phyloP scores from a whole-genome alignment of 2,113 vertebrate species.

The Eptesicus fuscus region DNA sequence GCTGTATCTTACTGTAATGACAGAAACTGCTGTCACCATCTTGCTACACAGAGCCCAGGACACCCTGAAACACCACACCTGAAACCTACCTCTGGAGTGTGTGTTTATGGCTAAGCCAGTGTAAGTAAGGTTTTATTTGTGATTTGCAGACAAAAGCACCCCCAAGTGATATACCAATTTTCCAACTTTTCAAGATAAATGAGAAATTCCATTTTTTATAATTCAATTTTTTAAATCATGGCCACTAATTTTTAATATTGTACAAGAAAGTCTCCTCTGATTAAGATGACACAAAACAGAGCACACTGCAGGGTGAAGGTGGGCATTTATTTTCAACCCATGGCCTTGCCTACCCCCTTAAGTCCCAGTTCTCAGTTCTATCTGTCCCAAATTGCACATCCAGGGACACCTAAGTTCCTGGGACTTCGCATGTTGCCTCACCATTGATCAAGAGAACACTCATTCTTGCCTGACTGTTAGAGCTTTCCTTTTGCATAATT shows the following conservation, averaged over 20 bases:
- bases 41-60: neutral
- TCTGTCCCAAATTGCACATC: neutral
- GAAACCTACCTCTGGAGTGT: neutral
- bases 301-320: neutral
- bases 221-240: neutral
- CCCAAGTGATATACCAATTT: neutral
- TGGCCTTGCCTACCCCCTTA: neutral
- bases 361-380: neutral
- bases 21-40: neutral
- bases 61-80: neutral
- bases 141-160: neutral
- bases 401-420: neutral
- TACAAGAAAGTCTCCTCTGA: neutral
- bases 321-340: neutral
- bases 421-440: neutral
- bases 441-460: neutral
- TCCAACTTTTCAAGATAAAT: neutral
- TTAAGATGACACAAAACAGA: neutral
- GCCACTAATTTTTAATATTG: neutral
- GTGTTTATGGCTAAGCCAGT: neutral
- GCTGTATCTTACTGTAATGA: neutral
- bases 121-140: neutral
- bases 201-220: neutral
- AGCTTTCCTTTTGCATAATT: neutral
- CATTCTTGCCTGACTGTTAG: neutral